Percentiles rank a stretch among this genome's conserved stretches.
Evolutionary conservation across 2,113 vertebrate genomes (phyloP).

Genomic region (Gopherus evgoodei): DNA sequence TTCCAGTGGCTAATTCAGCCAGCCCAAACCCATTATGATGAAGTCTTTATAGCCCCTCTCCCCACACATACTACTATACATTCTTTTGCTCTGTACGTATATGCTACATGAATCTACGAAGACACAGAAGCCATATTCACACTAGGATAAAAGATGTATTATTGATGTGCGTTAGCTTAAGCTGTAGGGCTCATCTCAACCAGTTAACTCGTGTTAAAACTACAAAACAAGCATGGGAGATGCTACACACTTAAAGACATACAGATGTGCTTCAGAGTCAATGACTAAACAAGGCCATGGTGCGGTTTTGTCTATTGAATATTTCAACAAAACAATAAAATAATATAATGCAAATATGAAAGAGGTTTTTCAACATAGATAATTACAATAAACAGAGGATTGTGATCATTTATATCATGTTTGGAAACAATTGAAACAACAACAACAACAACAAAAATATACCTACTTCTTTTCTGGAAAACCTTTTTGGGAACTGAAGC

Average conservation of each 20-base stretch:
- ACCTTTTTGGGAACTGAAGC: conserved; percentile 78
- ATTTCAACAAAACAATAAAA: background rate
- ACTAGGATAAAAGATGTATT: background rate
- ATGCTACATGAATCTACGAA: background rate
- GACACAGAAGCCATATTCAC: background rate
- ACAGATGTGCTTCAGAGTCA: background rate
- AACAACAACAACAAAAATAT: conserved; percentile 13
- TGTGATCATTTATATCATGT: background rate
- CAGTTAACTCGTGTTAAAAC: background rate
- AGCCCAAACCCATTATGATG: background rate
- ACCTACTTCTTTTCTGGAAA: conserved; percentile 79
- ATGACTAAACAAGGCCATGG: background rate
- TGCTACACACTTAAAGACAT: background rate
- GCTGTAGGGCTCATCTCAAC: background rate
- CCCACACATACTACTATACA: background rate
- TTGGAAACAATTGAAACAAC: background rate
- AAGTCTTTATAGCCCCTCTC: background rate
- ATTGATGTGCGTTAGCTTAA: background rate
- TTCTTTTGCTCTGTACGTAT: background rate
- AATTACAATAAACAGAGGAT: background rate
- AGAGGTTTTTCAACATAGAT: background rate
- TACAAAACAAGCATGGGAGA: background rate
- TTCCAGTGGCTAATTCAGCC: background rate
- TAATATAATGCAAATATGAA: background rate
- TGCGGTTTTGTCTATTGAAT: background rate